These are phyloP conservation scores for Phyto melanocephala DNA, from an alignment of 2,888 invertebrate genomes.

Conservation along the genomic window DNA sequence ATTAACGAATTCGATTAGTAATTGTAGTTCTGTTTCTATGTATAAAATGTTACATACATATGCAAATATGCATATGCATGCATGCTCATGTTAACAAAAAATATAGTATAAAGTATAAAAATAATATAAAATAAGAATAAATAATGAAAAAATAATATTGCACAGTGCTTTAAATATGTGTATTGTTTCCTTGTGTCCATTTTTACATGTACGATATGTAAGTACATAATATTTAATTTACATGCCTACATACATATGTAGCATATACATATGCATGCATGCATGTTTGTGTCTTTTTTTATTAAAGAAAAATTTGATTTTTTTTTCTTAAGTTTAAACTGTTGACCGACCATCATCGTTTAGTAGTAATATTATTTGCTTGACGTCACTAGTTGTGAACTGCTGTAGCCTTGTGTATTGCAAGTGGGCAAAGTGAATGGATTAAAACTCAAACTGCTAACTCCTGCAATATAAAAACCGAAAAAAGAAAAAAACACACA, in stretches of 20 bases:
- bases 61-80: no score
- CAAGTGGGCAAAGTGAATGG: constrained; percentile 95
- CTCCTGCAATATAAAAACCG: constrained; percentile 77
- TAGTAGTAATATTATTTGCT: constrained; percentile 83
- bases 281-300: no score
- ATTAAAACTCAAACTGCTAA: constrained; percentile 95
- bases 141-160: neutral
- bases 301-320: neutral
- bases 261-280: no score
- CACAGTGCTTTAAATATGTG: neutral
- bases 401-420: constrained; percentile 89
- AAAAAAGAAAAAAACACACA: neutral
- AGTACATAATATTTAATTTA: neutral
- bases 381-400: constrained; percentile 87
- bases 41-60: no score
- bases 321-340: no score
- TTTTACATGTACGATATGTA: neutral
- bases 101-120: no score
- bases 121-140: neutral
- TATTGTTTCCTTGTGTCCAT: neutral
- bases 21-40: no score
- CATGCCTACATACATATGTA: no score
- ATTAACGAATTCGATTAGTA: no score
- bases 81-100: no score
- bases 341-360: constrained; percentile 41